Evolutionary conservation across 2,797 vertebrate species (phyloP).

Genomic region (Periophthalmus magnuspinnatus): DNA sequence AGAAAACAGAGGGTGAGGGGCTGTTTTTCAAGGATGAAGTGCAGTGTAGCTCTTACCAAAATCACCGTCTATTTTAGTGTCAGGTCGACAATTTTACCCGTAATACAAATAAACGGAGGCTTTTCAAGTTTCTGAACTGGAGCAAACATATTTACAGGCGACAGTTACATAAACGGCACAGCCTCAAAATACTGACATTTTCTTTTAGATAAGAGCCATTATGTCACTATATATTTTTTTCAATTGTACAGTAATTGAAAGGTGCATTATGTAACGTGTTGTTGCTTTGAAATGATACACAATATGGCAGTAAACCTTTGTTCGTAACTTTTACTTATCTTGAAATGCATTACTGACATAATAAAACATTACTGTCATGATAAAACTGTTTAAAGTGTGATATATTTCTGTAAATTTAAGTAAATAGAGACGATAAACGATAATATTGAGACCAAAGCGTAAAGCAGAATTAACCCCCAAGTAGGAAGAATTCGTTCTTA

Average conservation of each 20-base stretch:
- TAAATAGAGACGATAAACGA: no score
- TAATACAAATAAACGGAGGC: not conserved
- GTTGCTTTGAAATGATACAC: not conserved
- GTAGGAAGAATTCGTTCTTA: no score
- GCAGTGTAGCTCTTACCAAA: not conserved
- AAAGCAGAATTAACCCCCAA: no score
- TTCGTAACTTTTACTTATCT: not conserved
- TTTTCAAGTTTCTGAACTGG: not conserved
- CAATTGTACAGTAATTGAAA: not conserved
- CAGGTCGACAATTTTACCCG: slow-evolving; percentile 1
- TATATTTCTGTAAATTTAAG: no score
- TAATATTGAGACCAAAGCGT: no score
- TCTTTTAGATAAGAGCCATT: not conserved
- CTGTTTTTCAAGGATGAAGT: not conserved
- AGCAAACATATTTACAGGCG: not conserved
- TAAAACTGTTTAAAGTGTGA: no score
- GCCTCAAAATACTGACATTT: not conserved
- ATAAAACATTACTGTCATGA: no score
- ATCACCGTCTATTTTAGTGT: slow-evolving; percentile 5
- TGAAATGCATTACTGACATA: no score
- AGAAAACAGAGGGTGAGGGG: slow-evolving; percentile 4
- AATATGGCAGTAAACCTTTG: not conserved
- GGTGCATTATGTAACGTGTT: not conserved
- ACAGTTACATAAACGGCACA: not conserved
- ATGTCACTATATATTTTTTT: not conserved